Evolutionary conservation across 1,140 invertebrate species (phyloP).

Genomic region (Drosophila persimilis): DNA sequence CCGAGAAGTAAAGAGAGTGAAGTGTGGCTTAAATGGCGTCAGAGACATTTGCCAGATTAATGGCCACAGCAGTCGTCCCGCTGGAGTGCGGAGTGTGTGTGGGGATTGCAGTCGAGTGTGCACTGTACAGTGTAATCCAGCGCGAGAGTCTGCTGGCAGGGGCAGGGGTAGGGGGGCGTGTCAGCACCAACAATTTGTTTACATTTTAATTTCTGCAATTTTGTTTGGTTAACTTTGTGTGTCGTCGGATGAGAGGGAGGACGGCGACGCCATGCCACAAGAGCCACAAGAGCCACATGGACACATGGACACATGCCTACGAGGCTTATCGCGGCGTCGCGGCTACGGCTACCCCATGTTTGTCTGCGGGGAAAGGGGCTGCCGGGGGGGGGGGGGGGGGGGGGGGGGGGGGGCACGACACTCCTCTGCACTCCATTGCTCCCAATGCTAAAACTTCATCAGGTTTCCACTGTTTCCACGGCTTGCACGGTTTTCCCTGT

Average conservation of each 20-base stretch:
- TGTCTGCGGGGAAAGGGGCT: neutral
- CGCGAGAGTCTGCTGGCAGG: neutral
- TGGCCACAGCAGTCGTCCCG: constrained; percentile 47
- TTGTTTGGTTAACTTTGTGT: constrained; percentile 73
- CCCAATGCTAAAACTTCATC: constrained; percentile 62
- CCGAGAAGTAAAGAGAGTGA: constrained; percentile 56
- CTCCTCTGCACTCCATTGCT: constrained; percentile 3
- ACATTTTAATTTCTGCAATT: constrained; percentile 81
- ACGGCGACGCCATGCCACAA: constrained; percentile 51
- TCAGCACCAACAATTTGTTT: constrained; percentile 69
- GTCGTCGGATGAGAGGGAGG: constrained; percentile 24
- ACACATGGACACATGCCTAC: constrained; percentile 31
- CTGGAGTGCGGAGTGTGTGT: constrained; percentile 12
- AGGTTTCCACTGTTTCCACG: constrained; percentile 67
- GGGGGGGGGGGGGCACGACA: constrained; percentile 29
- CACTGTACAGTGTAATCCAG: neutral
- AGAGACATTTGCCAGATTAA: constrained; percentile 74
- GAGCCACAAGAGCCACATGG: constrained; percentile 39
- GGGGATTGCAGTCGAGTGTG: no score
- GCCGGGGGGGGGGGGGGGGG: constrained; percentile 19
- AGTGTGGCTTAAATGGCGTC: constrained; percentile 79
- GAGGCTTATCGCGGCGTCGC: constrained; percentile 63
- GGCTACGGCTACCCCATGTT: constrained; percentile 7
- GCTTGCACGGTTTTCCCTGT: constrained; percentile 71
- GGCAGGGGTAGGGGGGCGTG: constrained; percentile 11